A percentile compares a stretch with the other conserved stretches of the same genome.
Conservation (phyloP, 1,140 invertebrate genomes). For the Zelostemma sp. region DNA sequence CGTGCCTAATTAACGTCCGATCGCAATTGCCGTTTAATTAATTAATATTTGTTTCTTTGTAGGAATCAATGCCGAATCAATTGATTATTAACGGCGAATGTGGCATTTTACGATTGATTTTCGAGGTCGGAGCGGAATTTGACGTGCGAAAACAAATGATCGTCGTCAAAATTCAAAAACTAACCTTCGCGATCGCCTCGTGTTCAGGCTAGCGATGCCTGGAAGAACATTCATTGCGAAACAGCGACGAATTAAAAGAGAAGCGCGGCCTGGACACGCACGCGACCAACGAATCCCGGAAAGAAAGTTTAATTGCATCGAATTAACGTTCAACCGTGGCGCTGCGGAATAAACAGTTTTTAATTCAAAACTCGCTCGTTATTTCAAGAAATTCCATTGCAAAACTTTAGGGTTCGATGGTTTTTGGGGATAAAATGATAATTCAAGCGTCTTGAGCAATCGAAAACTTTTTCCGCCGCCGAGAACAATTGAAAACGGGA, state of each 20-base stretch:
- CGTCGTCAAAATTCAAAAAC: constrained; percentile 29
- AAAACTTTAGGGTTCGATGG: too few species aligned
- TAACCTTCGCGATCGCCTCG: constrained; percentile 52
- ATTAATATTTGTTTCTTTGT: constrained; percentile 5
- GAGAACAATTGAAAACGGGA: neutral
- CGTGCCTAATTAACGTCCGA: constrained; percentile 17
- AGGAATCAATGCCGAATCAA: too few species aligned
- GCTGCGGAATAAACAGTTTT: constrained; percentile 21
- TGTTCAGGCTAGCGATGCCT: constrained; percentile 41
- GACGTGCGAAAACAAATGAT: constrained; percentile 16
- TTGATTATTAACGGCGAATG: too few species aligned
- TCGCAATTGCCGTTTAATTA: constrained; percentile 27
- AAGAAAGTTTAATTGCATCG: constrained; percentile 62
- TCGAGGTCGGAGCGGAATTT: neutral
- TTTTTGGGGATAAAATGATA: too few species aligned
- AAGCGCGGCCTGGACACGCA: constrained; percentile 26
- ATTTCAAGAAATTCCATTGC: constrained; percentile 1
- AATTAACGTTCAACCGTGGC: constrained; percentile 49
- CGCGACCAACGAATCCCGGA: constrained; percentile 57
- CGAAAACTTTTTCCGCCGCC: too few species aligned
- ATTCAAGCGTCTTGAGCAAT: too few species aligned
- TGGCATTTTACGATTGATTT: too few species aligned
- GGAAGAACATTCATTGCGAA: constrained; percentile 47
- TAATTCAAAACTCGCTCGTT: constrained; percentile 4
- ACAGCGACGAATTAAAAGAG: constrained; percentile 39